phyloP scores from a whole-genome alignment of 2,888 invertebrate genomes.

The Pogonocherus hispidulus region DNA sequence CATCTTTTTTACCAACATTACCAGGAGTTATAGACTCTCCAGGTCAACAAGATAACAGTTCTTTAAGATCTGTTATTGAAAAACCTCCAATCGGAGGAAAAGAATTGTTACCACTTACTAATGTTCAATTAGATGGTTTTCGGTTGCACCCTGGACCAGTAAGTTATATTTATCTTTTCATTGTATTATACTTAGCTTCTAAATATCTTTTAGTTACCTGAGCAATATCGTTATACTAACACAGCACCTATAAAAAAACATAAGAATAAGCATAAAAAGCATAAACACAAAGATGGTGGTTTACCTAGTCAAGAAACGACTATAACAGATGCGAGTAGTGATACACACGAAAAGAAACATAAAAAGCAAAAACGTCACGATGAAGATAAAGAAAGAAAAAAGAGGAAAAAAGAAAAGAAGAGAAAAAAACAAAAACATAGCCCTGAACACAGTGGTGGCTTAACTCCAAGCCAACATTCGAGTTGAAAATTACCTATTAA shows the following conservation, averaged over 20 bases:
- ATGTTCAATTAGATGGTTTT: constrained; percentile 92
- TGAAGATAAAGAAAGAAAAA: constrained; percentile 93
- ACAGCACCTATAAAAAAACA: constrained; percentile 93
- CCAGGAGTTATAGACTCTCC: constrained; percentile 97
- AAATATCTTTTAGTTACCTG: constrained; percentile 78
- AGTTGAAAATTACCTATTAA: constrained; percentile 49
- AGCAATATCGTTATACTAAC: constrained; percentile 94
- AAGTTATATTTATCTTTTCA: constrained; percentile 56
- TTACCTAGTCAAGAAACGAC: constrained; percentile 83
- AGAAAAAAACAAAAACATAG: constrained; percentile 95
- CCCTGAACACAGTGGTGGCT: constrained; percentile 84
- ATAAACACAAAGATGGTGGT: constrained; percentile 91
- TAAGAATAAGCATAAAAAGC: constrained; percentile 96
- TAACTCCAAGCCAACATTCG: constrained; percentile 74
- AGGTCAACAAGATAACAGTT: constrained; percentile 88
- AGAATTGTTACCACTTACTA: constrained; percentile 88
- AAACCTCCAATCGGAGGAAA: constrained; percentile 95
- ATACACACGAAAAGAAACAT: constrained; percentile 94
- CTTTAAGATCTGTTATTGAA: constrained; percentile 92
- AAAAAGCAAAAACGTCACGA: constrained; percentile 95
- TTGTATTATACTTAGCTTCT: not conserved
- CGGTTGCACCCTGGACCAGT: constrained; percentile 94
- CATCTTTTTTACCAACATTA: constrained; percentile 94
- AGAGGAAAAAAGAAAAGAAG: constrained; percentile 95
- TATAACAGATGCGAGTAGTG: constrained; percentile 75